A percentile compares a stretch with the other conserved stretches of the same genome.
Conservation (phyloP, 2,797 vertebrate species). For the Buceros bicornis region DNA sequence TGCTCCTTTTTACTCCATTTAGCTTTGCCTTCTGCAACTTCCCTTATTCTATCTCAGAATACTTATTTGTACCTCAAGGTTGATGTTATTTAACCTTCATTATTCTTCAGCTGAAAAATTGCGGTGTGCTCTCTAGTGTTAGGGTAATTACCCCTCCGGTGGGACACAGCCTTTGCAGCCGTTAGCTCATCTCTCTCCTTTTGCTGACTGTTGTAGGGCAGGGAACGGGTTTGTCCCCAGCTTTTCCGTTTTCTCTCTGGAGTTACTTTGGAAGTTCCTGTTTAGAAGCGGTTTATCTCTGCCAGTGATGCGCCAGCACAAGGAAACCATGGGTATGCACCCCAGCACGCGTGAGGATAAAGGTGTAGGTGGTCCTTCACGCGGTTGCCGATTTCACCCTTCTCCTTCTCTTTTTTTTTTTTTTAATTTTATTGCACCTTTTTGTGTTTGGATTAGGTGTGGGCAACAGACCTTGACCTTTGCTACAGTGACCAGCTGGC, state of each 20-base stretch:
- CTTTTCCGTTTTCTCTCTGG: background rate
- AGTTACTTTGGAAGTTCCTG: background rate
- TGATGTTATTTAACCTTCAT: background rate
- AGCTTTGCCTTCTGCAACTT: background rate
- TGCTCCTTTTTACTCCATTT: background rate
- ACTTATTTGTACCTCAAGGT: background rate
- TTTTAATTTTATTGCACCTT: background rate
- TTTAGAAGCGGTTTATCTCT: background rate
- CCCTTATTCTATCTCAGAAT: background rate
- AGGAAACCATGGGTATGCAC: fast-evolving
- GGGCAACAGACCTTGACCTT: constrained; percentile 90
- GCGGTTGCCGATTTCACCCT: background rate
- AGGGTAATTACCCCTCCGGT: background rate
- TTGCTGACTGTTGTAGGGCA: background rate
- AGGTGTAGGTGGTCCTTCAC: background rate
- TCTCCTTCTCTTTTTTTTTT: background rate
- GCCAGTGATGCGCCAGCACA: background rate
- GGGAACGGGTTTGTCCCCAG: background rate
- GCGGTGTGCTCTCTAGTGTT: background rate
- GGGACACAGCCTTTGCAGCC: background rate
- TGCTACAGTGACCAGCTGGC: constrained; percentile 92
- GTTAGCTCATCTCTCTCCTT: background rate
- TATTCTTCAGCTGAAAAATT: background rate
- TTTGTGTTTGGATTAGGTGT: constrained; percentile 83
- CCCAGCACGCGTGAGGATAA: background rate